Percentiles rank a stretch among this genome's conserved stretches.
Evolutionary conservation across 2,797 vertebrate genomes (phyloP).

Genomic region (Tragopan temminckii): DNA sequence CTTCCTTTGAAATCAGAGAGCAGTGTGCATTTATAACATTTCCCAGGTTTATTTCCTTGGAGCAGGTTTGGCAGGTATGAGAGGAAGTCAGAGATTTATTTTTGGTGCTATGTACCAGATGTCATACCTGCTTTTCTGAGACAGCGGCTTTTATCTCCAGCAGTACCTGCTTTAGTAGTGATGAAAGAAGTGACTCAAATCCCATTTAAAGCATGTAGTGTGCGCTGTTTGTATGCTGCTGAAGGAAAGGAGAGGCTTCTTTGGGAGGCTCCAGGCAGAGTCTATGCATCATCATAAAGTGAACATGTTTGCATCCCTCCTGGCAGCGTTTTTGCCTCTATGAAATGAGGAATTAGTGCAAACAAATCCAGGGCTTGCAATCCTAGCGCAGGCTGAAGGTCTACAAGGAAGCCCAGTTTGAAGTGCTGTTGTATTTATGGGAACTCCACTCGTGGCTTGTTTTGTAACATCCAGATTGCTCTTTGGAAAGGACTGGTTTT

Average conservation of each 20-base stretch:
- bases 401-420: neutral
- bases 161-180: slow-evolving; percentile 68
- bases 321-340: slow-evolving; percentile 11
- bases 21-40: slow-evolving; percentile 64
- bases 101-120: slow-evolving; percentile 74
- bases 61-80: slow-evolving; percentile 73
- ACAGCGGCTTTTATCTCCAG: slow-evolving; percentile 76
- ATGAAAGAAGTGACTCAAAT: slow-evolving; percentile 68
- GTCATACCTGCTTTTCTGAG: slow-evolving; percentile 75
- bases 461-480: neutral
- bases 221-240: slow-evolving; percentile 59
- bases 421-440: neutral
- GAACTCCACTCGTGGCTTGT: neutral
- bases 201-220: slow-evolving; percentile 61
- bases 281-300: slow-evolving; percentile 26
- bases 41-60: slow-evolving; percentile 69
- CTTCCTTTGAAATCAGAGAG: slow-evolving; percentile 73
- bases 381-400: neutral
- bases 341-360: neutral
- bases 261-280: slow-evolving; percentile 56
- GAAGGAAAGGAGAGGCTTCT: slow-evolving; percentile 42
- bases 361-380: neutral
- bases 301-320: slow-evolving; percentile 42
- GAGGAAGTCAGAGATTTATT: slow-evolving; percentile 79
- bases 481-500: neutral